Evolutionary conservation across 92 coral and sea anemone species (phyloP), one percentile per base, ranked within the genome.

Genomic region (Epizoanthus rinbou): DNA sequence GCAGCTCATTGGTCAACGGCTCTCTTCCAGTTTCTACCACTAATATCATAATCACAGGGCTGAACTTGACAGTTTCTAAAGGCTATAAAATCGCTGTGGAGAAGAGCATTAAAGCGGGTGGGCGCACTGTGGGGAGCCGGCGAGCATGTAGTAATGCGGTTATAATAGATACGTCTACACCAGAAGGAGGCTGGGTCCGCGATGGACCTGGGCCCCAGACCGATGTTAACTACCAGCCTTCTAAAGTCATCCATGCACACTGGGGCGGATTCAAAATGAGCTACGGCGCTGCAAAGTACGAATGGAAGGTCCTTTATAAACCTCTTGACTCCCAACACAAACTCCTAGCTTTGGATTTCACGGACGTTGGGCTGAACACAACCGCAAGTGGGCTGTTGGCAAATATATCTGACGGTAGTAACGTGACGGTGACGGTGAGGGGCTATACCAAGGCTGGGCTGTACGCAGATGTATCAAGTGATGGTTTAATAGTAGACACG

Each of bases 261-360:
- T 97, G 98, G 99, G 99, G 99, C 28, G 99, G 99, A 15, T 89
- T 97, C n/a, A 80, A 81, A 23, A 87, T 92, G 31, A 85, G 86
- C 41, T 82, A 94, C 57, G 99, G 99, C 21, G 90, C 93, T 33
- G 88, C 76, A 52, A 91, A 87, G 80, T 97, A 94, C 75, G 87
- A 88, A 59, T 93, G 98, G 92, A 93, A 94, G 35, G 98, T 97
- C n/a, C 64, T 82, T 19, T 82, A 87, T 18, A 83, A 81, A 3
- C 89, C 94, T 11, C 76, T 80, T 63, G 76, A 41, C 2, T 81
- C 85, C 75, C 73, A 74, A 41, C 88, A 81, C 17, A 83, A 82
- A 10, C 54, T 56, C 31, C 72, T 74, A 31, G 92, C 91, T 9
- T 89, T 90, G 57, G 41, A 88, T 8, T 90, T 92, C 60, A 80